phyloP scores from a whole-genome alignment of 2,888 invertebrate species.

The Cataglyphis livida region DNA sequence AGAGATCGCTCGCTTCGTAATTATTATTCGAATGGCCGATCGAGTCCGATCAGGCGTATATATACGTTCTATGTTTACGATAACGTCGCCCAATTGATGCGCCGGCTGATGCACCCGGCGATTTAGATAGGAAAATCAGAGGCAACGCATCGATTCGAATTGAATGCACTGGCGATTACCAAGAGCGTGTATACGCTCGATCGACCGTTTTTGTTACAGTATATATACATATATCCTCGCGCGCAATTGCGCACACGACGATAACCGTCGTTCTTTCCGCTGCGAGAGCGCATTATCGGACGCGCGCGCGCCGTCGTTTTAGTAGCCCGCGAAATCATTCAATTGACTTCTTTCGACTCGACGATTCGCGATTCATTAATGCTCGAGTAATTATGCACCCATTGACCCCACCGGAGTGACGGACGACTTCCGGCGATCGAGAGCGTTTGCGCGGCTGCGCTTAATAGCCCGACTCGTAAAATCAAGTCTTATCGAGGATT shows the following conservation, averaged over 20 bases:
- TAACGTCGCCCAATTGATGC: constrained; percentile 61
- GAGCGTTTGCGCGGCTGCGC: constrained; percentile 41
- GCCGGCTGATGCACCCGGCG: constrained; percentile 54
- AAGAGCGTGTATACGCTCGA: constrained; percentile 49
- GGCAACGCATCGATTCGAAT: constrained; percentile 51
- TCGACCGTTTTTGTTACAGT: constrained; percentile 52
- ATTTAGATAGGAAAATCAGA: constrained; percentile 60
- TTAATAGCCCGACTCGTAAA: constrained; percentile 53
- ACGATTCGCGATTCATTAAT: constrained; percentile 34
- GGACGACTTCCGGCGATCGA: constrained; percentile 48
- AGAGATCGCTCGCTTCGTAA: constrained; percentile 73
- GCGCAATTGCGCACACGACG: constrained; percentile 46
- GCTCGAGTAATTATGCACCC: constrained; percentile 43
- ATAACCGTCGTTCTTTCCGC: constrained; percentile 46
- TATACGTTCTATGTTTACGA: constrained; percentile 56
- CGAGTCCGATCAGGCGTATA: constrained; percentile 69
- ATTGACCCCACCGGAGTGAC: constrained; percentile 28
- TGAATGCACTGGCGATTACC: constrained; percentile 52
- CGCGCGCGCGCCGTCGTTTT: constrained; percentile 44
- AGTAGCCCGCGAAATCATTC: constrained; percentile 25
- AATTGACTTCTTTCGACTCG: constrained; percentile 35
- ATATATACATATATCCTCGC: constrained; percentile 27
- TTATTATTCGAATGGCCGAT: constrained; percentile 78
- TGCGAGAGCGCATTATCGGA: constrained; percentile 39
- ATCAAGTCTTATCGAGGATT: constrained; percentile 60